Percentiles rank a stretch among this genome's conserved stretches.
Evolutionary conservation across 2,888 invertebrate genomes (phyloP).

Genomic region (Plagodis dolabraria): DNA sequence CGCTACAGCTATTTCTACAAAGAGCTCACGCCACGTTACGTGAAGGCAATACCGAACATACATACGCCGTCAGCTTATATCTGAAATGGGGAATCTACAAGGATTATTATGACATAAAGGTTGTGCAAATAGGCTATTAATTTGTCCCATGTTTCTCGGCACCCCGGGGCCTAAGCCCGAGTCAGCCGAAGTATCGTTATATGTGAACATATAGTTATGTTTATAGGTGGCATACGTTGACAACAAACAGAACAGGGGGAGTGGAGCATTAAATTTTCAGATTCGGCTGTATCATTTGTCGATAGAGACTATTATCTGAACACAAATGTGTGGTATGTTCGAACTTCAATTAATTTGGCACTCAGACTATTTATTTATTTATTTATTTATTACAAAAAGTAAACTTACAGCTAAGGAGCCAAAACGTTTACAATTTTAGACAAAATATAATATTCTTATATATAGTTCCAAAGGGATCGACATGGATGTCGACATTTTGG

Average conservation of each 20-base stretch:
- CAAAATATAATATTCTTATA: too few relatives aligned
- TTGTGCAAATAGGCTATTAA: conserved; percentile 33
- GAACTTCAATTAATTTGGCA: conserved; percentile 18
- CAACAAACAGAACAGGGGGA: conserved; percentile 52
- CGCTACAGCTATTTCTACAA: conserved; percentile 20
- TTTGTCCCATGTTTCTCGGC: conserved; percentile 28
- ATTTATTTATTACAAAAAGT: too few relatives aligned
- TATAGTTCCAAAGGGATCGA: too few relatives aligned
- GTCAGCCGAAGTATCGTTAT: conserved; percentile 19
- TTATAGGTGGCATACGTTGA: conserved; percentile 22
- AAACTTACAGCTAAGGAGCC: too few relatives aligned
- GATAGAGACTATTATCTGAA: conserved; percentile 37
- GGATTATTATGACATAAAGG: conserved; percentile 32
- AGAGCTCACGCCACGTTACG: conserved; percentile 26
- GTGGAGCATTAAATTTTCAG: conserved; percentile 64
- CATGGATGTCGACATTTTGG: too few relatives aligned
- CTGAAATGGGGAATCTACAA: conserved; percentile 28
- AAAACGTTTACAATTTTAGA: too few relatives aligned
- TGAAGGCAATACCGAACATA: conserved; percentile 29
- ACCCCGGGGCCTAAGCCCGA: conserved; percentile 24
- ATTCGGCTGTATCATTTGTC: conserved; percentile 48
- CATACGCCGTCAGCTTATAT: conserved; percentile 27
- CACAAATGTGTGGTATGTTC: conserved; percentile 60
- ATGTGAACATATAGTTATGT: conserved; percentile 11
- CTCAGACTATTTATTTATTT: too few relatives aligned